Conservation (phyloP, 2,113 vertebrate species). For the Hyperoodon ampullatus region DNA sequence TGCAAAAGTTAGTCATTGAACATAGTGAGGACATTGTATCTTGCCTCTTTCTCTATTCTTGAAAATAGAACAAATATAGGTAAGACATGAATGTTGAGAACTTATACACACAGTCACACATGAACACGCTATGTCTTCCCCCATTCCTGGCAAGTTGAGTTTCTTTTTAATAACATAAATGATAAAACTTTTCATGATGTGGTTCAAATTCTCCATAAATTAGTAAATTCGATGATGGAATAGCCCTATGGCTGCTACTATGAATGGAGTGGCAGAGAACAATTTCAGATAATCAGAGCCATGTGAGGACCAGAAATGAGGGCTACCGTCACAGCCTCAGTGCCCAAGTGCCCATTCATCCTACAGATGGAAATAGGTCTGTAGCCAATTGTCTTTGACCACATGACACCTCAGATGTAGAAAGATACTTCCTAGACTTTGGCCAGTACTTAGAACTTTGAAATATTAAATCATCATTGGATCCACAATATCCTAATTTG, state of each 20-base stretch:
- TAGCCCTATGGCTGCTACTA: background rate
- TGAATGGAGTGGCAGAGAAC: background rate
- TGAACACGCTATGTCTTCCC: background rate
- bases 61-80: background rate
- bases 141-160: background rate
- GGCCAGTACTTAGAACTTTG: background rate
- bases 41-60: background rate
- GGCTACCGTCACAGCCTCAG: too few relatives aligned
- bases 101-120: background rate
- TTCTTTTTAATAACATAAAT: background rate
- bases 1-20: background rate
- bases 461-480: background rate
- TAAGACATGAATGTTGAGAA: background rate
- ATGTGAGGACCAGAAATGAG: background rate
- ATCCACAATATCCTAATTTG: too few relatives aligned
- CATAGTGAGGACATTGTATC: background rate
- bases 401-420: background rate
- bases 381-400: background rate
- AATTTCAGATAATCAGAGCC: background rate
- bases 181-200: background rate
- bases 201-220: background rate
- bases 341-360: rapidly evolving
- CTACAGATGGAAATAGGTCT: background rate
- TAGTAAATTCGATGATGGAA: background rate
- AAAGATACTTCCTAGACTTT: background rate